Conservation (phyloP, 2,888 invertebrate genomes). For the Blomia tropicalis region DNA sequence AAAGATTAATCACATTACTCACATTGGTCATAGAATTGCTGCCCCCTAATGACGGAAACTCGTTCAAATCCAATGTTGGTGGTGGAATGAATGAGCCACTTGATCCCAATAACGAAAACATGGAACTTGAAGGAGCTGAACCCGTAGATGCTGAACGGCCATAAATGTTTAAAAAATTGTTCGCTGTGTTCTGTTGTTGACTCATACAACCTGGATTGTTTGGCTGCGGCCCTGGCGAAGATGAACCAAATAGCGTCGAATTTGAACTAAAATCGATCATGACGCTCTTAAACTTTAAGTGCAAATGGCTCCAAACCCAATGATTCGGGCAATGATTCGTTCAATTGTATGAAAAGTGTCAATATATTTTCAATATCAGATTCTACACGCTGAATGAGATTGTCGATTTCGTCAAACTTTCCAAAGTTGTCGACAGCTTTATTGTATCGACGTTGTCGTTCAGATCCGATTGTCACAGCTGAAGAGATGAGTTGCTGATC, state of each 20-base stretch:
- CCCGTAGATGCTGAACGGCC: background rate
- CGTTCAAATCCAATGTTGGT: conserved; percentile 25
- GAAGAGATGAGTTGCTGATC: conserved; percentile 1
- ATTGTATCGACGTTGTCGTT: conserved; percentile 19
- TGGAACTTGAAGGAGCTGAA: background rate
- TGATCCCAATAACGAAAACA: background rate
- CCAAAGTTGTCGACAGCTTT: conserved; percentile 22
- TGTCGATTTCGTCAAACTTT: conserved; percentile 21
- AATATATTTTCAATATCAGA: conserved; percentile 13
- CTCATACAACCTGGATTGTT: background rate
- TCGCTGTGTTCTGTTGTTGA: background rate
- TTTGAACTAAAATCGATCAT: background rate
- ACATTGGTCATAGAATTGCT: conserved; percentile 9
- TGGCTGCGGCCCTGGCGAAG: background rate
- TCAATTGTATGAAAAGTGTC: conserved; percentile 13
- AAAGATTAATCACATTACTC: conserved; percentile 8
- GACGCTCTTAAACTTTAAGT: background rate
- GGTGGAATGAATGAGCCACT: conserved; percentile 2
- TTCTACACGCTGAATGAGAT: conserved; percentile 8
- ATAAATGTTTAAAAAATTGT: background rate
- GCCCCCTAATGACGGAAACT: conserved; percentile 26
- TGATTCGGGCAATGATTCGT: conserved; percentile 9
- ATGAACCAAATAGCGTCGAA: background rate
- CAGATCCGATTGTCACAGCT: conserved; percentile 8
- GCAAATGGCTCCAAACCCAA: conserved; percentile 8